A percentile compares a stretch with the other conserved stretches of the same genome.
These are phyloP conservation scores for Drosophila flavopinicola DNA, from an alignment of 2,888 invertebrate genomes.

Conservation along the genomic window DNA sequence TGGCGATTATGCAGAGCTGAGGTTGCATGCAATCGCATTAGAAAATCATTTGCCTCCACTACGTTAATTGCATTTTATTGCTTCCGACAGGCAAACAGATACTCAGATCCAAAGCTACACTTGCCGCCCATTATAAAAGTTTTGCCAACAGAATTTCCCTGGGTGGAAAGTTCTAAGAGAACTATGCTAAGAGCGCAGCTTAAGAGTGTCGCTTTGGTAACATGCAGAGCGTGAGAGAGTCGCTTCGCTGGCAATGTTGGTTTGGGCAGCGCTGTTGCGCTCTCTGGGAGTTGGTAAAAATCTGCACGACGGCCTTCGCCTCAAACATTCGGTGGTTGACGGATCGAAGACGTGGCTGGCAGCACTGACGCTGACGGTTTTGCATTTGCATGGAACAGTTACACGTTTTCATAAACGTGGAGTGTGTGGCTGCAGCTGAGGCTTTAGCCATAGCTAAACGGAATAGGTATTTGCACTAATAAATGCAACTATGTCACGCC, in stretches of 20 bases:
- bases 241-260: not conserved
- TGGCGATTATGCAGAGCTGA: slow-evolving; percentile 44
- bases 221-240: slow-evolving; percentile 12
- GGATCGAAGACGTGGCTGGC: slow-evolving; percentile 37
- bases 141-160: slow-evolving; percentile 29
- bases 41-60: slow-evolving; percentile 55
- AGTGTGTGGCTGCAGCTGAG: slow-evolving; percentile 43
- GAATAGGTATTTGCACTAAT: slow-evolving; percentile 74
- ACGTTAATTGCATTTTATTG: slow-evolving; percentile 66
- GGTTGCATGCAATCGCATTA: slow-evolving; percentile 54
- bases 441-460: slow-evolving; percentile 18
- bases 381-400: slow-evolving; percentile 57
- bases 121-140: slow-evolving; percentile 7
- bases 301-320: slow-evolving; percentile 41
- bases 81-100: slow-evolving; percentile 48
- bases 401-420: slow-evolving; percentile 65
- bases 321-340: slow-evolving; percentile 46
- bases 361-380: slow-evolving; percentile 16
- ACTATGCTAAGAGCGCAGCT: slow-evolving; percentile 36
- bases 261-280: slow-evolving; percentile 6
- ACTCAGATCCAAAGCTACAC: slow-evolving; percentile 11
- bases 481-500: slow-evolving; percentile 77
- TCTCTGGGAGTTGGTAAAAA: slow-evolving; percentile 10
- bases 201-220: slow-evolving; percentile 1
- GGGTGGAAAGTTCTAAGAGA: slow-evolving; percentile 32